Conservation (phyloP, 2,888 invertebrate species). For the Hirtodrosophila duncani region DNA sequence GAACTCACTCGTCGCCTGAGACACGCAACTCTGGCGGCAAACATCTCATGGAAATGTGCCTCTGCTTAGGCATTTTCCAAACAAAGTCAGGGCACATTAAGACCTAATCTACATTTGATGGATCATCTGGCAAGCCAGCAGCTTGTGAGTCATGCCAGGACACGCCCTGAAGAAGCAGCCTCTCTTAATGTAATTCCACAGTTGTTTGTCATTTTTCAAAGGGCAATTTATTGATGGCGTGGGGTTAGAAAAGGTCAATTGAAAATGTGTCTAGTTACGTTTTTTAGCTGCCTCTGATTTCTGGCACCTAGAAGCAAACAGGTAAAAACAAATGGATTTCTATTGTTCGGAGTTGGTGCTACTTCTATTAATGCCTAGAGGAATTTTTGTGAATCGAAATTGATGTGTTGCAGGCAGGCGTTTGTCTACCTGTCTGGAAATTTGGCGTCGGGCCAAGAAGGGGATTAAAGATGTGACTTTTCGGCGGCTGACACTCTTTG, state of each 20-base stretch:
- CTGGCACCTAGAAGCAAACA: conserved; percentile 38
- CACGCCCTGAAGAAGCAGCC: too few species aligned
- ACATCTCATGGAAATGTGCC: not conserved
- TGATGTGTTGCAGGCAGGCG: conserved; percentile 23
- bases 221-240: conserved; percentile 12
- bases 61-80: not conserved
- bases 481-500: conserved; percentile 3
- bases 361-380: conserved; percentile 32
- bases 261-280: conserved; percentile 26
- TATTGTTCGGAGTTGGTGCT: conserved; percentile 15
- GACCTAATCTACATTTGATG: too few species aligned
- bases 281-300: too few species aligned
- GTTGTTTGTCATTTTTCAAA: too few species aligned
- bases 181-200: too few species aligned
- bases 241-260: not conserved
- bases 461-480: conserved; percentile 30
- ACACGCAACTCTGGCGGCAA: too few species aligned
- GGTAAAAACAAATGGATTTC: conserved; percentile 31
- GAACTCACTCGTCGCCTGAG: not conserved
- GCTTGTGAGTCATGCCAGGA: too few species aligned
- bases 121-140: too few species aligned
- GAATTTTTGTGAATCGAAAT: conserved; percentile 49
- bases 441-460: conserved; percentile 32
- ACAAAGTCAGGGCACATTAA: too few species aligned
- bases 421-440: conserved; percentile 31